A percentile compares a stretch with the other conserved stretches of the same genome.
phyloP scores from a whole-genome alignment of 2,797 vertebrate species.

The Masticophis lateralis region DNA sequence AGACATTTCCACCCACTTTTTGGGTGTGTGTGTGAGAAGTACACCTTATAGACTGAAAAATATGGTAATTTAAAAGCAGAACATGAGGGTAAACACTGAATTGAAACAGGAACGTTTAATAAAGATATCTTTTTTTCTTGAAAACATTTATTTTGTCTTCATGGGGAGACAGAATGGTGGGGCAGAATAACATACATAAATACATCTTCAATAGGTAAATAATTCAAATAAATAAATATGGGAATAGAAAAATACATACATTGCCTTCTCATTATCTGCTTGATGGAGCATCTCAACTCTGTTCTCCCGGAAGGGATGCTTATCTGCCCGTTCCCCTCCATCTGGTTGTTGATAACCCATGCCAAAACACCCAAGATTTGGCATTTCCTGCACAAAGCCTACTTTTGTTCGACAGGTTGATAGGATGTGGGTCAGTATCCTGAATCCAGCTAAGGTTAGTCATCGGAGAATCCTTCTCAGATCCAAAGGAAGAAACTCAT shows the following conservation, averaged over 20 bases:
- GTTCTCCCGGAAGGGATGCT: neutral
- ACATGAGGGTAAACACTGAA: too few species aligned
- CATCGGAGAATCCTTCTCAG: neutral
- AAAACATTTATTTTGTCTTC: constrained; percentile 66
- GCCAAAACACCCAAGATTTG: neutral
- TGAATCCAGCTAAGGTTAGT: neutral
- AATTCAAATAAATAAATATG: constrained; percentile 86
- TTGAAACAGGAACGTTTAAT: neutral
- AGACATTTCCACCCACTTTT: too few species aligned
- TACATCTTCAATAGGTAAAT: constrained; percentile 67
- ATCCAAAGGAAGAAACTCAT: neutral
- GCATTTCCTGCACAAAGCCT: neutral
- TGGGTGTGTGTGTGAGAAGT: too few species aligned
- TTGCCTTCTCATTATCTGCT: constrained; percentile 39
- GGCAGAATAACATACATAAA: constrained; percentile 73
- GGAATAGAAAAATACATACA: constrained; percentile 79
- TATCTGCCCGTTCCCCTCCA: neutral
- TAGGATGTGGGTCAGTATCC: neutral
- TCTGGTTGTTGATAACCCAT: neutral
- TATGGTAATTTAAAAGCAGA: too few species aligned
- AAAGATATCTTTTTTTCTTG: constrained; percentile 16
- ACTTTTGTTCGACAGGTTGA: neutral
- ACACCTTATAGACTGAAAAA: too few species aligned
- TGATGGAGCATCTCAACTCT: neutral
- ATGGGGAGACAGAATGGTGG: constrained; percentile 52